Evolutionary conservation across 1,140 invertebrate species (phyloP), one percentile per base, ranked within the genome.

Genomic region (Campoletis sonorensis): DNA sequence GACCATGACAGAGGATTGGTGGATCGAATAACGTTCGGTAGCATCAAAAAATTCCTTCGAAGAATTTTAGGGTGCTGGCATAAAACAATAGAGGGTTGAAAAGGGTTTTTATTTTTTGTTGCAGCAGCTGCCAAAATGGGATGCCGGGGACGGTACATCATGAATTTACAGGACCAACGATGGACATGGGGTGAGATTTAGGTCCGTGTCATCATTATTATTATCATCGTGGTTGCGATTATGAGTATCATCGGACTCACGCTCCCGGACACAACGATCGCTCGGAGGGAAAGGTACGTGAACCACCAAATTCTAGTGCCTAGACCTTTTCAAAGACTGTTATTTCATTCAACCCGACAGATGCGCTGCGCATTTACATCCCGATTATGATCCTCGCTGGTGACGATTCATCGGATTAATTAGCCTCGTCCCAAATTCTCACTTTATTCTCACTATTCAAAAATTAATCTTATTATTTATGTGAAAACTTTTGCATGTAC

Each of bases 51-150:
- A 26, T 37, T 58, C 27, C 18, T 33, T 7, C 49, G 21, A 76
- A 16, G 26, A 67, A 67, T 77, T 77, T 37, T 37, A 16, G 75
- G 73, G 80, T 76, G 49, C 61, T 49, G 1, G 26, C 27, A 75
- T 81, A 81, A 81, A 81, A 81, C 80, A 81, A 81, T 81, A 45
- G 27, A 33, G 37, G 70, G 23, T 61, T 58, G 79, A 81, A 72
- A 15, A 45, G 27, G 79, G 18, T 80, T 30, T 18, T 40, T 40
- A 18, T 77, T 81, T 81, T 77, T 81, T 78, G 80, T 49, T n/a
- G 11, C 2, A 33, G 54, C 80, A 81, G 80, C 80, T 81, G 80
- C 49, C 40, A 27, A 49, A 64, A 49, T 81, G 75, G 45, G 64
- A 58, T 64, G 26, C 61, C 45, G 54, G 72, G 51, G 54, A 58